phyloP scores from a whole-genome alignment of 2,888 invertebrate genomes.

The Polydrusus tereticollis region DNA sequence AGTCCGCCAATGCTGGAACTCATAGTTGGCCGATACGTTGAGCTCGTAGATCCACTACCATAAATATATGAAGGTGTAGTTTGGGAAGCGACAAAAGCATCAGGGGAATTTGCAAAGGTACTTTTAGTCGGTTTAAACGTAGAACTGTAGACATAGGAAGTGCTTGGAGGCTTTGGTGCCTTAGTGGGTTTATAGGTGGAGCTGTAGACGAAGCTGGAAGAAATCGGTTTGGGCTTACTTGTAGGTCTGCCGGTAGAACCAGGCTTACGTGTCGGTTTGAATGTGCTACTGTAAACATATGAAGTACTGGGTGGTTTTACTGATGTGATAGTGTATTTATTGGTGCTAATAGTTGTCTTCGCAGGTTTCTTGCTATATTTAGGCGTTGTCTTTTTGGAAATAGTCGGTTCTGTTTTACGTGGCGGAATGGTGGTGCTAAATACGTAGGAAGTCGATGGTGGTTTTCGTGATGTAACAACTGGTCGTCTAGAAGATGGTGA shows the following conservation, averaged over 20 bases:
- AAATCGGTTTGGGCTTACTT: conserved; percentile 63
- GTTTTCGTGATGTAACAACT: conserved; percentile 66
- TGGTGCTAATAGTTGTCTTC: conserved; percentile 9
- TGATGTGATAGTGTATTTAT: conserved; percentile 19
- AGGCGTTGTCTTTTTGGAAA: conserved; percentile 66
- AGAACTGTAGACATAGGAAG: conserved; percentile 15
- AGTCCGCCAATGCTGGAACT: conserved; percentile 58
- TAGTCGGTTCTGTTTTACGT: conserved; percentile 53
- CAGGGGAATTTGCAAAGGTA: conserved; percentile 40
- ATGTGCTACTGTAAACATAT: conserved; percentile 27
- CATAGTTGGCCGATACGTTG: conserved; percentile 47
- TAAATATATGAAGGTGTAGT: conserved; percentile 29
- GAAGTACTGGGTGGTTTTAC: conserved; percentile 20
- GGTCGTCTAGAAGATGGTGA: conserved; percentile 59
- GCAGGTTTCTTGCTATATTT: conserved; percentile 50
- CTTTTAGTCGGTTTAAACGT: conserved; percentile 40
- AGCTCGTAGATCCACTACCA: conserved; percentile 26
- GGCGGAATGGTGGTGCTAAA: conserved; percentile 65
- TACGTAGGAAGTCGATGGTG: conserved; percentile 68
- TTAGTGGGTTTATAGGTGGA: conserved; percentile 46
- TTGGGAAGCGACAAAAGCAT: conserved; percentile 34
- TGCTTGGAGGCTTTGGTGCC: conserved; percentile 10
- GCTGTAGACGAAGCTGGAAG: conserved; percentile 67
- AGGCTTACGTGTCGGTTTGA: conserved; percentile 59
- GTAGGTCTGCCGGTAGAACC: conserved; percentile 58